These are phyloP conservation scores for Idaea biselata DNA, from an alignment of 2,888 invertebrate genomes.

Conservation along the genomic window DNA sequence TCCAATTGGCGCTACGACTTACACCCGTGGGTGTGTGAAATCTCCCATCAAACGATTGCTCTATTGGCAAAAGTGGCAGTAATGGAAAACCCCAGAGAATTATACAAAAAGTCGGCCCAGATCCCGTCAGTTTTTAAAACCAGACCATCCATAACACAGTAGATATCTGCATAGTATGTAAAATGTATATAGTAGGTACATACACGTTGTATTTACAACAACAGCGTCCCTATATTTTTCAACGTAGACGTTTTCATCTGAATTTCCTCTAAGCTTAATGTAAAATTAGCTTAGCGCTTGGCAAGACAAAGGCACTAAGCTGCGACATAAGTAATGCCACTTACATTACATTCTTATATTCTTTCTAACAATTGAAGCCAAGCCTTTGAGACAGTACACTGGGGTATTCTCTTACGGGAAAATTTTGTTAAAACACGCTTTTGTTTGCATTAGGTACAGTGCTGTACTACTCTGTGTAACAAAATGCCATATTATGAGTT, in stretches of 20 bases:
- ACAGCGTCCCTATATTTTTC: not conserved
- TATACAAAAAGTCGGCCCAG: too few relatives aligned
- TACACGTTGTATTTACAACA: not conserved
- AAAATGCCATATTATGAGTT: too few relatives aligned
- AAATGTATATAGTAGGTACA: too few relatives aligned
- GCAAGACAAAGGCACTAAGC: not conserved
- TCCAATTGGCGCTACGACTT: too few relatives aligned
- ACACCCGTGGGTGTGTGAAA: too few relatives aligned
- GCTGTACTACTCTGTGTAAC: too few relatives aligned
- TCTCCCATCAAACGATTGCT: too few relatives aligned
- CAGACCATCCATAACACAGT: not conserved
- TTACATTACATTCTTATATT: not conserved
- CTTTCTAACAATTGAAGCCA: conserved; percentile 1
- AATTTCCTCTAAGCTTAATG: not conserved
- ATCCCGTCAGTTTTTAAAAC: too few relatives aligned
- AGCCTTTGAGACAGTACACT: not conserved
- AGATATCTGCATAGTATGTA: too few relatives aligned
- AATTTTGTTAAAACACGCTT: not conserved
- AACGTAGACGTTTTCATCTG: not conserved
- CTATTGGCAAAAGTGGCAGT: too few relatives aligned
- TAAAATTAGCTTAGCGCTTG: not conserved
- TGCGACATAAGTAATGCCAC: not conserved
- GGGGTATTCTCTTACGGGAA: not conserved
- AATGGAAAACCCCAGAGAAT: too few relatives aligned
- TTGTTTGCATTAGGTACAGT: not conserved